Evolutionary conservation across 2,797 vertebrate genomes (phyloP).

Genomic region (Eutrigla gurnardus): DNA sequence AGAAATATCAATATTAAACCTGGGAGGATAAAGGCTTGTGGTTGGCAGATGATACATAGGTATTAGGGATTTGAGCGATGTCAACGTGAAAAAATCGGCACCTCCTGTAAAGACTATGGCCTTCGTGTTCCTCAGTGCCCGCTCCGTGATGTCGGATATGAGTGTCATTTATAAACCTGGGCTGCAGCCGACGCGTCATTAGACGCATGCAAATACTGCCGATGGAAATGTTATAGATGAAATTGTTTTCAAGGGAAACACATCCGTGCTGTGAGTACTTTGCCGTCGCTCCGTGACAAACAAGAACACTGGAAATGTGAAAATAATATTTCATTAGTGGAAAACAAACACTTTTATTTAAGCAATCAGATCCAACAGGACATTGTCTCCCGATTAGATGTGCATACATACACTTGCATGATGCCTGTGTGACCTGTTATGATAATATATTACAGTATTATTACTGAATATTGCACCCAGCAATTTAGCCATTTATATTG

Average conservation of each 20-base stretch:
- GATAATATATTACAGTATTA: too few species aligned
- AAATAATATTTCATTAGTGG: slow-evolving; percentile 11
- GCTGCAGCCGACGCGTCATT: slow-evolving; percentile 30
- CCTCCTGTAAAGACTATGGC: slow-evolving; percentile 9
- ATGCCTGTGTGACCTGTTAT: neutral
- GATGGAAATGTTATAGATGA: slow-evolving; percentile 15
- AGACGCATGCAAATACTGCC: slow-evolving; percentile 25
- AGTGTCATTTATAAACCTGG: slow-evolving; percentile 37
- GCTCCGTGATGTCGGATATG: slow-evolving; percentile 20
- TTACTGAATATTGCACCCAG: neutral
- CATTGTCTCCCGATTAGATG: slow-evolving; percentile 14
- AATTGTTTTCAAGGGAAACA: slow-evolving; percentile 6
- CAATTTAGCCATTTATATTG: neutral
- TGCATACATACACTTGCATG: neutral
- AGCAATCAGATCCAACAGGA: slow-evolving; percentile 9
- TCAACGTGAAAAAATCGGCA: slow-evolving; percentile 39
- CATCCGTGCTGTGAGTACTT: neutral
- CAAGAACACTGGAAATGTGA: neutral
- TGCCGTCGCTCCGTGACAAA: slow-evolving; percentile 1
- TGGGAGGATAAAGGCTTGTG: slow-evolving; percentile 45
- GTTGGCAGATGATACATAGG: slow-evolving; percentile 47
- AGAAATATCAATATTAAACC: slow-evolving; percentile 59
- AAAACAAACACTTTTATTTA: slow-evolving; percentile 13
- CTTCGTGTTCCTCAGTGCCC: slow-evolving; percentile 40
- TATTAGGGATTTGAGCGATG: slow-evolving; percentile 49